Conservation (phyloP, 2,797 vertebrate genomes). For the Poecilia velifera region DNA sequence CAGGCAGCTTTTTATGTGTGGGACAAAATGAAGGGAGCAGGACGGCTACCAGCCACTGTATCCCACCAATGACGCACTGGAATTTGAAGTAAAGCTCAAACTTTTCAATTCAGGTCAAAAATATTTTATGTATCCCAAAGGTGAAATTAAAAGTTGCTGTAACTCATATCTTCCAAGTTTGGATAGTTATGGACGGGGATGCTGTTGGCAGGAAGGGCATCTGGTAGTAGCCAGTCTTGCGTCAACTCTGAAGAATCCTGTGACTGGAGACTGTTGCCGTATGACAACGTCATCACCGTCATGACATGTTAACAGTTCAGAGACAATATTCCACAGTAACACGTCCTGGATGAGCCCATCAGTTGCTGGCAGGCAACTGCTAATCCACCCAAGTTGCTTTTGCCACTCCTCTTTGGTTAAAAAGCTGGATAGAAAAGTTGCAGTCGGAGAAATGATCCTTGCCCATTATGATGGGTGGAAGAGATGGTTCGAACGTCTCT, state of each 20-base stretch:
- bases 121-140: neutral
- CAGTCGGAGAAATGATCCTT: neutral
- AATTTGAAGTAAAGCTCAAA: neutral
- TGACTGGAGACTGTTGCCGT: neutral
- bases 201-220: neutral
- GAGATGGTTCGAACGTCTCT: neutral
- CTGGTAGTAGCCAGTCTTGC: neutral
- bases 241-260: neutral
- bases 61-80: neutral
- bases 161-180: neutral
- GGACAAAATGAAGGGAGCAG: conserved; percentile 35
- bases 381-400: neutral
- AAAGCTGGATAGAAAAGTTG: neutral
- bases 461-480: neutral
- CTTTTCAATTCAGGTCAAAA: neutral
- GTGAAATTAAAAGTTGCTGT: neutral
- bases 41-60: conserved; percentile 21
- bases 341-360: neutral
- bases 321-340: neutral
- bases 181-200: neutral
- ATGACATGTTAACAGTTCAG: neutral
- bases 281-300: neutral
- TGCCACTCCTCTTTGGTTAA: neutral
- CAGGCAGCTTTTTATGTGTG: conserved; percentile 54
- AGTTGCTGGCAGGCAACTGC: neutral